A percentile compares a stretch with the other conserved stretches of the same genome.
Conservation (phyloP, 1,140 invertebrate genomes). For the Caenorhabditis elegans region DNA sequence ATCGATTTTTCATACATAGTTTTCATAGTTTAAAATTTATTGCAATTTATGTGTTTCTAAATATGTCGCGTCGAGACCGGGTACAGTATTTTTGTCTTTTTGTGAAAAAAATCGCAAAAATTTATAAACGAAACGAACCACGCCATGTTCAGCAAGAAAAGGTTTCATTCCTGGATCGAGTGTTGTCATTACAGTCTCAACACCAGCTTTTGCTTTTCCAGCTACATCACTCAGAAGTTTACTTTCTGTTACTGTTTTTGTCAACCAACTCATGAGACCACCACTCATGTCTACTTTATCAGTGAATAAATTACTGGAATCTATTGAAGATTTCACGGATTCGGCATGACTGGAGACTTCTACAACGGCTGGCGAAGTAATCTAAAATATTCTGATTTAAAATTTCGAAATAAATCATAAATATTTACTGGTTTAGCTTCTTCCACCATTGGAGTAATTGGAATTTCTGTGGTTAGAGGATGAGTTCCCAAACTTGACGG, state of each 20-base stretch:
- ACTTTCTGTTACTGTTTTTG: constrained; percentile 39
- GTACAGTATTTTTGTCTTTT: too few species aligned
- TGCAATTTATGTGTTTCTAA: too few species aligned
- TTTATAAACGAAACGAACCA: too few species aligned
- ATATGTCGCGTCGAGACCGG: too few species aligned
- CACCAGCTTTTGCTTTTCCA: constrained; percentile 32
- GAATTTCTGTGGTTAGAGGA: not conserved
- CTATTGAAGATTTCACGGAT: not conserved
- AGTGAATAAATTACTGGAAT: not conserved
- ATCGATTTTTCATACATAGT: too few species aligned
- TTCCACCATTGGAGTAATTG: not conserved
- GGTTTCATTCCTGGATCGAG: constrained; percentile 39
- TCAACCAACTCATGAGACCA: constrained; percentile 36
- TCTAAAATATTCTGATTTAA: not conserved
- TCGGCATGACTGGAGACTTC: not conserved
- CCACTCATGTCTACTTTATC: constrained; percentile 36
- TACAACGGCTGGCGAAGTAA: not conserved
- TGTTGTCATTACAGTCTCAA: constrained; percentile 37
- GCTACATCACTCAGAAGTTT: constrained; percentile 38
- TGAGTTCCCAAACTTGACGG: not conserved
- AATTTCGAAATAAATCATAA: not conserved
- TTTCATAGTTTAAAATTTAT: too few species aligned
- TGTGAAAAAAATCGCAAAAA: too few species aligned
- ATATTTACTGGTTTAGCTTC: not conserved
- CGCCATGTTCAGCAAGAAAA: constrained; percentile 27